phyloP scores from a whole-genome alignment of 2,797 vertebrate genomes.

The Moxostoma hubbsi region DNA sequence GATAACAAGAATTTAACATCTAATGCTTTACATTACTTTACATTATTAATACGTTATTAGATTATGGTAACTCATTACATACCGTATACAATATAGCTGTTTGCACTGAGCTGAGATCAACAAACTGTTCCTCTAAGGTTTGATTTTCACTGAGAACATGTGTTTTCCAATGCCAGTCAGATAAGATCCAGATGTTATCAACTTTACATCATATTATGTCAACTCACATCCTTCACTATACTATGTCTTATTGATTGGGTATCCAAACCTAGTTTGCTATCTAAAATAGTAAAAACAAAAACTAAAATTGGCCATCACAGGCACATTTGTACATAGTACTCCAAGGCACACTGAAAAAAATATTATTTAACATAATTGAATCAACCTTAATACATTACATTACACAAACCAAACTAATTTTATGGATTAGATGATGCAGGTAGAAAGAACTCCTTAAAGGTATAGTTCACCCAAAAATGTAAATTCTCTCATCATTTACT shows the following conservation, averaged over 20 bases:
- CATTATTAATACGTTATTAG: too few species aligned
- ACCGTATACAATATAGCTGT: slow-evolving; percentile 4
- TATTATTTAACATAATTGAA: too few species aligned
- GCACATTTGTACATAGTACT: not conserved
- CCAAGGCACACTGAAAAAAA: too few species aligned
- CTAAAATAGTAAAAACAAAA: not conserved
- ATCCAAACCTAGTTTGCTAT: not conserved
- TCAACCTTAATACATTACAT: too few species aligned
- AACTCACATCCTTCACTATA: slow-evolving; percentile 8
- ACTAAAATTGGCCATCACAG: not conserved
- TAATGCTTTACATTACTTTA: too few species aligned
- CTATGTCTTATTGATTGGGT: not conserved
- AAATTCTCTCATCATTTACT: too few species aligned
- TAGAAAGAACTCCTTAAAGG: too few species aligned
- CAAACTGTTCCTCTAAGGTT: slow-evolving; percentile 39
- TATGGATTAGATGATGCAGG: too few species aligned
- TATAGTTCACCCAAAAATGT: too few species aligned
- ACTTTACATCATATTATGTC: slow-evolving; percentile 20
- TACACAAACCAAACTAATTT: too few species aligned
- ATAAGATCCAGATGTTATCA: slow-evolving; percentile 19
- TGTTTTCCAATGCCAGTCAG: slow-evolving; percentile 10
- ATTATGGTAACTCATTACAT: too few species aligned
- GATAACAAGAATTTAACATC: too few species aligned
- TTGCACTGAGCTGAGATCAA: slow-evolving; percentile 33
- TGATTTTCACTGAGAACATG: slow-evolving; percentile 14